phyloP scores from a whole-genome alignment of 2,113 vertebrate species.

The Hemichromis elongatus region DNA sequence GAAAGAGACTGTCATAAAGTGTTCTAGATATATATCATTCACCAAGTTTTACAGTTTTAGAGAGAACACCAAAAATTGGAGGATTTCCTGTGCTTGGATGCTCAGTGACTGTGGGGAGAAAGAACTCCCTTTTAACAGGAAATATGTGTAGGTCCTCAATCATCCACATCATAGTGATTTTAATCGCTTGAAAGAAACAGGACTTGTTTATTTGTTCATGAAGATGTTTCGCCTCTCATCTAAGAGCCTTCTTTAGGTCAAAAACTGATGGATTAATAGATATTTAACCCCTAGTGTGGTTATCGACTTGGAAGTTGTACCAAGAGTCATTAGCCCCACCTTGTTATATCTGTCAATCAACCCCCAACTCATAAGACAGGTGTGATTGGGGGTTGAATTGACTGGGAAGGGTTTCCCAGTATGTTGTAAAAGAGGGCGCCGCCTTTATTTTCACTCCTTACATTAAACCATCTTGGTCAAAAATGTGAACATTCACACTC shows the following conservation, averaged over 20 bases:
- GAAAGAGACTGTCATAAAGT: background rate
- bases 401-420: background rate
- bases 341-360: background rate
- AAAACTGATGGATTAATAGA: background rate
- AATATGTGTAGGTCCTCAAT: background rate
- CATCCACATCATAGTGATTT: background rate
- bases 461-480: background rate
- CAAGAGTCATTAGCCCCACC: background rate
- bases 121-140: background rate
- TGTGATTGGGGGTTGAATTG: background rate
- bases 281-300: background rate
- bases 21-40: background rate
- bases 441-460: background rate
- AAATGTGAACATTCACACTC: background rate
- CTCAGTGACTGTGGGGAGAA: background rate
- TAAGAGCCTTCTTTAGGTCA: background rate
- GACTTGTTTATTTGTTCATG: no score
- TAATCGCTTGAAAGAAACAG: background rate
- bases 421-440: background rate
- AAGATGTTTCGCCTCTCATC: background rate
- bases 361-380: background rate
- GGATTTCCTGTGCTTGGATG: background rate
- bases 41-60: background rate
- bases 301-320: background rate
- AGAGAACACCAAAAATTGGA: background rate